Percentiles rank a stretch among this genome's conserved stretches.
Evolutionary conservation across 2,797 vertebrate species (phyloP).

Genomic region (Octomys mimax): DNA sequence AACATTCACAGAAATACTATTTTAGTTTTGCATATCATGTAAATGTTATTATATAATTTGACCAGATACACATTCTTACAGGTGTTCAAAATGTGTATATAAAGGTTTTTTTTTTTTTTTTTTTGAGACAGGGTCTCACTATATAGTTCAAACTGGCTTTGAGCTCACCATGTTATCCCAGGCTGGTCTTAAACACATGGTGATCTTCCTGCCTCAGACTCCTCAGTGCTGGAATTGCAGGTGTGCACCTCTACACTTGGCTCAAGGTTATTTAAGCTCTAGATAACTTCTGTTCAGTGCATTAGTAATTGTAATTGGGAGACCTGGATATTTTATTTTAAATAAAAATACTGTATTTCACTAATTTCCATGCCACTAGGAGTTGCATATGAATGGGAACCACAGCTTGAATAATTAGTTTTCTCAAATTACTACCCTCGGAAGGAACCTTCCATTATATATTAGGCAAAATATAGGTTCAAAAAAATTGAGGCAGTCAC

Average conservation of each 20-base stretch:
- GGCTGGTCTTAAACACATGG: neutral
- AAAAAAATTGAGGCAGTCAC: neutral
- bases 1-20: neutral
- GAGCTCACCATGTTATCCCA: too few species aligned
- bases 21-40: neutral
- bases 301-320: slow-evolving; percentile 39
- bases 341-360: slow-evolving; percentile 39
- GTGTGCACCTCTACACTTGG: neutral
- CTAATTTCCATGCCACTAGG: slow-evolving; percentile 24
- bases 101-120: neutral
- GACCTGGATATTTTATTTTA: slow-evolving; percentile 32
- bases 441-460: neutral
- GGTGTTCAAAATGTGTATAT: neutral
- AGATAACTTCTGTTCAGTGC: slow-evolving; percentile 53
- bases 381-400: slow-evolving; percentile 24
- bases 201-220: neutral
- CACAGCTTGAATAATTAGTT: slow-evolving; percentile 19
- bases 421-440: neutral
- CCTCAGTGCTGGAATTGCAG: neutral
- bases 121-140: neutral
- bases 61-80: slow-evolving; percentile 20
- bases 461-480: neutral
- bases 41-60: slow-evolving; percentile 9
- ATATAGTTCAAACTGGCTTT: neutral
- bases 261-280: slow-evolving; percentile 14